These are phyloP conservation scores for Pipra filicauda DNA, from an alignment of 2,113 vertebrate genomes.

Conservation along the genomic window DNA sequence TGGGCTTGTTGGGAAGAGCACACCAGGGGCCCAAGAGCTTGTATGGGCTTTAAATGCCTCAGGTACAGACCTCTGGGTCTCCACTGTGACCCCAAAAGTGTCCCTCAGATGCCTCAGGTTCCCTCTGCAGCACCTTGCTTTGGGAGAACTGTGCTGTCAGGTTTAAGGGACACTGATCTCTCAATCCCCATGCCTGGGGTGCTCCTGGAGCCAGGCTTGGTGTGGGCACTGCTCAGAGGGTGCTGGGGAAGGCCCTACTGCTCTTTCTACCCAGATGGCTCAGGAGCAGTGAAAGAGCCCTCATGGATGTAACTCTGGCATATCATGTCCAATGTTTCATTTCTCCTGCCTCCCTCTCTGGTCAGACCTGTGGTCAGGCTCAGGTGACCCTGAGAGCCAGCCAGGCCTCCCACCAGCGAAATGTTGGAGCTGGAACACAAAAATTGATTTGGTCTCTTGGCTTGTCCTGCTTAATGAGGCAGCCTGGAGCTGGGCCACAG, in stretches of 20 bases:
- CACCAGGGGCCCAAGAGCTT: background rate
- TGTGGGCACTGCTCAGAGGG: background rate
- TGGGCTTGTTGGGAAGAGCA: background rate
- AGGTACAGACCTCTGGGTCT: background rate
- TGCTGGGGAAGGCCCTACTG: background rate
- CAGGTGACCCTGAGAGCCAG: background rate
- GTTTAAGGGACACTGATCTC: fast-evolving
- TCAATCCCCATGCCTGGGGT: fast-evolving
- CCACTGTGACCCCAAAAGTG: fast-evolving
- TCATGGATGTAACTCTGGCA: background rate
- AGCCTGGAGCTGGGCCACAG: background rate
- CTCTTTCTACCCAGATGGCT: background rate
- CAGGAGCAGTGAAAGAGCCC: background rate
- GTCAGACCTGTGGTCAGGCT: background rate
- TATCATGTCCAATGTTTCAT: fast-evolving
- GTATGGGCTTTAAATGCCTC: background rate
- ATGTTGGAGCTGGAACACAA: background rate
- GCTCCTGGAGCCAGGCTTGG: background rate
- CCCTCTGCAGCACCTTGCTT: background rate
- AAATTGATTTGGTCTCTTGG: conserved; percentile 13
- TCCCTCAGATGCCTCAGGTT: background rate
- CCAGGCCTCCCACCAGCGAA: background rate
- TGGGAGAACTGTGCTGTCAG: background rate
- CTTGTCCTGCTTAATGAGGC: background rate
- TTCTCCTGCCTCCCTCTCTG: background rate